Base-by-base conservation (phyloP, 2,888 invertebrate species). In the Papilio elwesi region DNA sequence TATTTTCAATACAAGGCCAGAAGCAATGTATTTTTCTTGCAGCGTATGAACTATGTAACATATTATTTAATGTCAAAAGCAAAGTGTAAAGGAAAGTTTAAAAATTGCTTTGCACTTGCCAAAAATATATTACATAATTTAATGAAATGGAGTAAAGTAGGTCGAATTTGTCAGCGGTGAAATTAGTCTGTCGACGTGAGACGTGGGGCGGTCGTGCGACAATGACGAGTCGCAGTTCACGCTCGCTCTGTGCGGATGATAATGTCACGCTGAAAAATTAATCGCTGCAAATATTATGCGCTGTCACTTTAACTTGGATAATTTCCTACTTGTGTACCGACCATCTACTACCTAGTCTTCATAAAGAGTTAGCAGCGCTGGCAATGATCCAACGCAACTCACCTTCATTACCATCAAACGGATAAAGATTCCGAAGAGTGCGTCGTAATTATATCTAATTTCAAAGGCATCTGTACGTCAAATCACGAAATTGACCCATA, bases 201-300 rank as follows among this genome's bases (percentile, higher is more conserved):
- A 83, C 85, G 84, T 81, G 83, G 83, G 85, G 47, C 51, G 43
- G 52, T 52, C n/a, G 38, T 76, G 81, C 83, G 87, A 87, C 88
- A 86, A 85, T 88, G 88, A 88, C 82, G 85, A 84, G 80, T 76
- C 80, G 80, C 79, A 81, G 80, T 26, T 26, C 79, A 80, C 76
- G 90, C 9, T 43, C 89, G 87, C 89, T 89, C 81, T 86, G 81
- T 77, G 78, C 82, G 76, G 78, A 77, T 79, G 80, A 80, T 79
- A 80, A 81, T 82, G 79, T 75, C 79, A 79, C 47, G 76, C 76
- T 79, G 74, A 76, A 70, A 73, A 71, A 70, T 52, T 64, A 51
- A 68, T 47, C 43, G 48, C 49, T 64, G 48, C 48, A 64, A 64
- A 67, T 51, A 67, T 63, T 51, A 52, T 48, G 52, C 69, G 55